Evolutionary conservation across 2,797 vertebrate species (phyloP).

Genomic region (Lepidocolaptes lacrymiger): DNA sequence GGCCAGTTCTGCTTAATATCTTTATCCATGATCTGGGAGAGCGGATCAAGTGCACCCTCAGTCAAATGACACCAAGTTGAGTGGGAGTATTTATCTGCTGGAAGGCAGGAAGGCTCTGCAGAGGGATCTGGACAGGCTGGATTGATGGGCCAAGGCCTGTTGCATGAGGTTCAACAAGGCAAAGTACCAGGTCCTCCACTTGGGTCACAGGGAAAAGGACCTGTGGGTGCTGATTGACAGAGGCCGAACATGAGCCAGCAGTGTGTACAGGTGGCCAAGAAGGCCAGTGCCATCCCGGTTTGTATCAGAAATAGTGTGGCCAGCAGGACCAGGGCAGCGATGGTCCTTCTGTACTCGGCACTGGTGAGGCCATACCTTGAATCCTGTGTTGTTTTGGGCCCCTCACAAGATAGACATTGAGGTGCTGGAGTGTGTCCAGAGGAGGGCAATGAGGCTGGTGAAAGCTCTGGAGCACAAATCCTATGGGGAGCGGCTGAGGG

Average conservation of each 20-base stretch:
- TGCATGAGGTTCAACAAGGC: background rate
- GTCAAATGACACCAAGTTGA: background rate
- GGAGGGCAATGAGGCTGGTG: accelerated
- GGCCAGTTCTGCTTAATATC: background rate
- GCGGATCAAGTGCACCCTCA: background rate
- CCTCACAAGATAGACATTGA: background rate
- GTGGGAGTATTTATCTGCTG: background rate
- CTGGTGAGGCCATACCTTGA: accelerated
- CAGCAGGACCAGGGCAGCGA: background rate
- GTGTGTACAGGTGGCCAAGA: background rate
- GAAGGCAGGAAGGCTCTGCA: background rate
- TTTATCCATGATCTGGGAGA: background rate
- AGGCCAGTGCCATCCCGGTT: accelerated
- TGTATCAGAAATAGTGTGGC: background rate
- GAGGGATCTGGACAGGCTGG: background rate
- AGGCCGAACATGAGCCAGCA: accelerated
- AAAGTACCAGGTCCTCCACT: background rate
- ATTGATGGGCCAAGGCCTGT: background rate
- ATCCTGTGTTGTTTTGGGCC: accelerated
- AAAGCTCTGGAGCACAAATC: background rate
- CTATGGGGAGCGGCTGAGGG: accelerated
- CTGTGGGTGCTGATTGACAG: accelerated
- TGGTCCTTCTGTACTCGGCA: accelerated
- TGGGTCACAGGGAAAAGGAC: background rate
- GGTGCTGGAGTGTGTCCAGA: background rate